phyloP scores from a whole-genome alignment of 2,888 invertebrate species.

The Lepetodrilus schrolli region DNA sequence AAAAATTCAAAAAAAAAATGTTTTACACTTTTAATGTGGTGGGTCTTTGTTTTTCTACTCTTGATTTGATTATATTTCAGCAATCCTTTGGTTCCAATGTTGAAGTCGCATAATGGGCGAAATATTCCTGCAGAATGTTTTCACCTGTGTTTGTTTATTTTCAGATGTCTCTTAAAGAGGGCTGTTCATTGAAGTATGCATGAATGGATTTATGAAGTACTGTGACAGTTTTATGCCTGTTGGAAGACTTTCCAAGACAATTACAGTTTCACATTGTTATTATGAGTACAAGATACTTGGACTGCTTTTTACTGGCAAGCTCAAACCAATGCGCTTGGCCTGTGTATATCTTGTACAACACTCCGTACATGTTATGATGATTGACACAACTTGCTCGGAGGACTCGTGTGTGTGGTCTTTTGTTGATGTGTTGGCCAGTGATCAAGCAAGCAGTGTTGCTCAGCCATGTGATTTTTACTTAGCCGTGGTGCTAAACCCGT shows the following conservation, averaged over 20 bases:
- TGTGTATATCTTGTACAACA: neutral
- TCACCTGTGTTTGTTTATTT: constrained; percentile 6
- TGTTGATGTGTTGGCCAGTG: constrained; percentile 20
- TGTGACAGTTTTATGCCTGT: neutral
- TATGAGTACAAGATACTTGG: neutral
- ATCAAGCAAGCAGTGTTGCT: constrained; percentile 9
- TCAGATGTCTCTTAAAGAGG: constrained; percentile 38
- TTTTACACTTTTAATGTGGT: too few relatives aligned
- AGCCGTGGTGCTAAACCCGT: constrained; percentile 17
- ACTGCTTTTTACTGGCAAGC: neutral
- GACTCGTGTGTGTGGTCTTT: neutral
- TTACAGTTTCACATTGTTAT: neutral
- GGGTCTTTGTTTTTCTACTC: too few relatives aligned
- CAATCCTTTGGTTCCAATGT: too few relatives aligned
- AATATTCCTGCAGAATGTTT: too few relatives aligned
- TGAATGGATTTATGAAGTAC: neutral
- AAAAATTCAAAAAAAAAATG: too few relatives aligned
- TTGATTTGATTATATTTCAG: too few relatives aligned
- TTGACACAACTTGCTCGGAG: neutral
- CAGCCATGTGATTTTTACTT: constrained; percentile 17
- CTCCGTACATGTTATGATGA: too few relatives aligned
- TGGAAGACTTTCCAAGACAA: neutral
- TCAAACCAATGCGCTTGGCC: neutral
- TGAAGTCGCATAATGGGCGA: too few relatives aligned
- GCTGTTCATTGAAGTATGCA: neutral